Conservation (phyloP, 2,797 vertebrate species). For the Amazona ochrocephala region DNA sequence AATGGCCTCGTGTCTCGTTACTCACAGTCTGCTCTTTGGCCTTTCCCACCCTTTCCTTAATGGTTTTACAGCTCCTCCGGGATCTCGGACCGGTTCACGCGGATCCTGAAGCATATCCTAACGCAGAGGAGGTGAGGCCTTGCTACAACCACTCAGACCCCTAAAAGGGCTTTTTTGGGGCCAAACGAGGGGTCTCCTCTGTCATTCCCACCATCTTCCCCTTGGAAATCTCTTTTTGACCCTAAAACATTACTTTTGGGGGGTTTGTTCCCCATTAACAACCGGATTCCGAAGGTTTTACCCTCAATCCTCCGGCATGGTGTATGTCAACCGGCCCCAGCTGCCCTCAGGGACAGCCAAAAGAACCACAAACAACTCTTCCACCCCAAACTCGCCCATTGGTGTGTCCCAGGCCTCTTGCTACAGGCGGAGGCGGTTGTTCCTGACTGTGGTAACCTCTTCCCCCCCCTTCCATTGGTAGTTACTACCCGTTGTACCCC, state of each 20-base stretch:
- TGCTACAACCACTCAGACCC: rapidly evolving
- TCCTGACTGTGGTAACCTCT: rapidly evolving
- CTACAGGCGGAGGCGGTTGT: neutral
- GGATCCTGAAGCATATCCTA: constrained; percentile 91
- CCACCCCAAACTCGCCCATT: neutral
- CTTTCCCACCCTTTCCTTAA: neutral
- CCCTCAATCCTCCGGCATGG: rapidly evolving
- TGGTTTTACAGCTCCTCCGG: constrained; percentile 69
- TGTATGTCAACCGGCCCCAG: no score
- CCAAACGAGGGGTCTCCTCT: neutral
- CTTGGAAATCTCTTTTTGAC: neutral
- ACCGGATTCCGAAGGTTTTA: rapidly evolving
- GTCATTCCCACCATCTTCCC: neutral
- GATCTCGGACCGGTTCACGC: constrained; percentile 85
- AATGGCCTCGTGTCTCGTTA: neutral
- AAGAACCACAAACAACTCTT: neutral
- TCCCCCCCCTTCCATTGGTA: rapidly evolving
- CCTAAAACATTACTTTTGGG: rapidly evolving
- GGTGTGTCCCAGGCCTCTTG: neutral
- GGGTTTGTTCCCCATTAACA: neutral
- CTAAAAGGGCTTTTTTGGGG: rapidly evolving
- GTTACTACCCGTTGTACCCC: constrained; percentile 93
- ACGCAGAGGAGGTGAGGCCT: constrained; percentile 86
- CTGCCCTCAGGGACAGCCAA: neutral
- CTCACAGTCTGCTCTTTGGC: neutral